These are phyloP conservation scores for Ophion ventricosus DNA, from an alignment of 2,888 invertebrate genomes.

Conservation along the genomic window DNA sequence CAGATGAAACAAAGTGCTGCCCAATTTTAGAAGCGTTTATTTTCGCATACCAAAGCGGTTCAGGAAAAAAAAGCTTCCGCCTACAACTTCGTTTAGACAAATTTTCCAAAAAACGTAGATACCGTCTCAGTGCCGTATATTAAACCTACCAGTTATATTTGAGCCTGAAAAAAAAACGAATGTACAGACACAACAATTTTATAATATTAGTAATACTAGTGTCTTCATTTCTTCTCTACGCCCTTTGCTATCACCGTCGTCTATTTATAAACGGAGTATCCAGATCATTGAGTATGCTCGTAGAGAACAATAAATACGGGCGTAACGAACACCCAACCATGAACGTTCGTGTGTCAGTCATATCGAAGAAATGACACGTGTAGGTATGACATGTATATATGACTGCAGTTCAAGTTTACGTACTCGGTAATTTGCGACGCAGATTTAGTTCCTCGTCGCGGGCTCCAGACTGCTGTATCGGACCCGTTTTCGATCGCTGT, in stretches of 20 bases:
- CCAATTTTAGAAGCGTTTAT: too few species aligned
- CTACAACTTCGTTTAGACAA: too few species aligned
- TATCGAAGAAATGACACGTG: neutral
- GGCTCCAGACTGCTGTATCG: neutral
- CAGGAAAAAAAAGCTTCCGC: too few species aligned
- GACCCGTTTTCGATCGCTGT: neutral
- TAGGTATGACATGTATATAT: neutral
- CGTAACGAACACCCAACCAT: neutral
- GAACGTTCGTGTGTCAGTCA: neutral
- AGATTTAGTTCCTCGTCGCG: constrained; percentile 1
- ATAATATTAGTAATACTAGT: too few species aligned
- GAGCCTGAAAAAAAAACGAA: neutral
- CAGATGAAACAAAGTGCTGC: too few species aligned
- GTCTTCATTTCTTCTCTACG: neutral
- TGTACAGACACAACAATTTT: too few species aligned
- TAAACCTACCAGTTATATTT: neutral
- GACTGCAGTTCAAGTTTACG: neutral
- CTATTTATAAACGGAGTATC: neutral
- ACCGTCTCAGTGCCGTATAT: too few species aligned
- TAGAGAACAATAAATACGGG: neutral
- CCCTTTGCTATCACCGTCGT: neutral
- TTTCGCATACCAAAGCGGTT: too few species aligned
- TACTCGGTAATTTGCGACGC: constrained; percentile 4
- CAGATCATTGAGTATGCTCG: neutral
- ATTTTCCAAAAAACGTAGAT: too few species aligned